Base-by-base conservation (phyloP, 2,888 invertebrate genomes). In the Zhuqinia jingwanae region DNA sequence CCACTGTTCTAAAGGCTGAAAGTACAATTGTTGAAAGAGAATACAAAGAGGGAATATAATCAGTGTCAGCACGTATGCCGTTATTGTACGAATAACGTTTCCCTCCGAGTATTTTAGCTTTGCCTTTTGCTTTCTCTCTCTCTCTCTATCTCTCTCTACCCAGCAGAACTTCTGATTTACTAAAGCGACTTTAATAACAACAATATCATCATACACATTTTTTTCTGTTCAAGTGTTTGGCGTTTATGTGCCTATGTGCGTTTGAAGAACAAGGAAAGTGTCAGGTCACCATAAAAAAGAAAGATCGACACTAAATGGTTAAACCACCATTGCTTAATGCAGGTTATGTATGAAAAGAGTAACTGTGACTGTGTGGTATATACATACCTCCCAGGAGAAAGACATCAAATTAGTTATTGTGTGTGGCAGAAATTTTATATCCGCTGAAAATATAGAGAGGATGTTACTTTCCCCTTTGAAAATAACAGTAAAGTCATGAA, bases 1-100 rank as follows among this genome's bases (percentile, higher is more conserved):
- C 36, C 56, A 22, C 50, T 53, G 36, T 76, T 75, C 82, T 22
- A 56, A 65, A 68, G 77, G 77, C 56, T 77, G 63, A 63, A 65
- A n/a, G n/a, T n/a, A n/a, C n/a, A n/a, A n/a, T n/a, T n/a, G n/a
- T n/a, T n/a, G n/a, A n/a, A n/a, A n/a, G n/a, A n/a, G n/a, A n/a
- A n/a, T n/a, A n/a, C n/a, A n/a, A n/a, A n/a, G n/a, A n/a, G n/a
- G n/a, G n/a, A n/a, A n/a, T n/a, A n/a, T n/a, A n/a, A n/a, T n/a
- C n/a, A n/a, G n/a, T n/a, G n/a, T n/a, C n/a, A n/a, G n/a, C n/a
- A n/a, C n/a, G n/a, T n/a, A n/a, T n/a, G n/a, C n/a, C n/a, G n/a
- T n/a, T n/a, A n/a, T n/a, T n/a, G n/a, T n/a, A n/a, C n/a, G n/a
- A n/a, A n/a, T n/a, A n/a, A n/a, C n/a, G n/a, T n/a, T n/a, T n/a